These are phyloP conservation scores for Magallana angulata DNA, from an alignment of 1,140 invertebrate species.

Conservation along the genomic window DNA sequence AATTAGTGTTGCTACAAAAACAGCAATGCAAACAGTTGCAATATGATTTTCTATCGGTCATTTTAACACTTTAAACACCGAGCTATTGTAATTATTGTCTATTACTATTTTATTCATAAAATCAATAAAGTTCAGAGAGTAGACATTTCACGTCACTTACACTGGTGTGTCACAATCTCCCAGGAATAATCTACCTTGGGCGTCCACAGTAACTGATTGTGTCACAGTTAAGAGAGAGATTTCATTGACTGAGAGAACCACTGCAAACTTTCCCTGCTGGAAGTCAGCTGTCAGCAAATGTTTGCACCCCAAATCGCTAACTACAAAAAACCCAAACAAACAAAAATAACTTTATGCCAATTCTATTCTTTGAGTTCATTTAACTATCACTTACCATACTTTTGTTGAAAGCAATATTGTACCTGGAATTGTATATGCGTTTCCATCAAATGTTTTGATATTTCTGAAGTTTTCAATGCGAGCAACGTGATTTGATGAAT, in stretches of 20 bases:
- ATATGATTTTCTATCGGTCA: too few species aligned
- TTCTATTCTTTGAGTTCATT: too few species aligned
- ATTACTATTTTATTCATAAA: not conserved
- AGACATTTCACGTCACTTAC: not conserved
- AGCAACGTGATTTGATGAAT: not conserved
- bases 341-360: too few species aligned
- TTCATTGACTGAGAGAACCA: slow-evolving; percentile 7
- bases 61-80: too few species aligned
- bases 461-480: not conserved
- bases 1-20: too few species aligned
- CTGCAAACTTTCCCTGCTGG: slow-evolving; percentile 4
- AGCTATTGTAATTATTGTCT: not conserved
- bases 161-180: slow-evolving; percentile 14
- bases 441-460: slow-evolving; percentile 5
- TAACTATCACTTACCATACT: too few species aligned
- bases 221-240: slow-evolving; percentile 5
- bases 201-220: not conserved
- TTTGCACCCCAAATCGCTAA: not conserved
- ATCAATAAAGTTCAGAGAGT: too few species aligned
- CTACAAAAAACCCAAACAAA: not conserved
- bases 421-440: slow-evolving; percentile 5
- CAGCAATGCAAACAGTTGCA: too few species aligned
- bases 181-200: not conserved
- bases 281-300: slow-evolving; percentile 15
- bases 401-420: not conserved